Base-by-base conservation (phyloP, 2,797 vertebrate genomes). In the Erpetoichthys calabaricus region DNA sequence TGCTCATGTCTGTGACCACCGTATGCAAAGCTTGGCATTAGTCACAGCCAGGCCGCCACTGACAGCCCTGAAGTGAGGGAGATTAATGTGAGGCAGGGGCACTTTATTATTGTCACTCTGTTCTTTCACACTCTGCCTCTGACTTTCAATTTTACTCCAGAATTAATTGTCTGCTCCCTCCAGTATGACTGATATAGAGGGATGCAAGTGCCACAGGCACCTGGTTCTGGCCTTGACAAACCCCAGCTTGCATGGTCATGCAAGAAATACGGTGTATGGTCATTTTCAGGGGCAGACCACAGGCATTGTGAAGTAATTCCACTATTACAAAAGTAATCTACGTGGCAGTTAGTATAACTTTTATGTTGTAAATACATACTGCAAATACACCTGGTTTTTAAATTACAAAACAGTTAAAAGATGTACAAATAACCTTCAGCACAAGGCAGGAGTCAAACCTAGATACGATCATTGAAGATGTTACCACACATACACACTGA, bases 1-100 rank as follows among this genome's bases (percentile, higher is more conserved):
- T 77, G 85, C 83, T 81, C 70, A 63, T 83, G 86, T 86, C 88
- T 94, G 87, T 91, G 90, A 91, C 90, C 90, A 90, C 88, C 81
- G 86, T 92, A 97, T 96, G 93, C 90, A 97, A 96, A 98, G 91
- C 73, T 84, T 88, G 87, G 91, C 90, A 94, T 97, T 97, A 96
- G 90, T 96, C 92, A 94, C 90, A 84, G 89, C 85, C 89, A 79
- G 85, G 84, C 88, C 84, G 79, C 75, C 80, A 81, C 86, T 94
- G 94, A 95, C 91, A 95, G 83, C 75, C 85, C 88, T 83, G 91
- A 86, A 88, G 90, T 87, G 92, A 97, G 88, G 89, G 91, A 96
- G 92, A 97, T 97, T 94, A 97, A 96, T 97, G 90, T 80, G 79
- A 85, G 78, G 82, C 78, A 79, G 72, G 81, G 85, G 88, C 87